Conservation (phyloP, 2,888 invertebrate genomes). For the Drosophila pegasa region DNA sequence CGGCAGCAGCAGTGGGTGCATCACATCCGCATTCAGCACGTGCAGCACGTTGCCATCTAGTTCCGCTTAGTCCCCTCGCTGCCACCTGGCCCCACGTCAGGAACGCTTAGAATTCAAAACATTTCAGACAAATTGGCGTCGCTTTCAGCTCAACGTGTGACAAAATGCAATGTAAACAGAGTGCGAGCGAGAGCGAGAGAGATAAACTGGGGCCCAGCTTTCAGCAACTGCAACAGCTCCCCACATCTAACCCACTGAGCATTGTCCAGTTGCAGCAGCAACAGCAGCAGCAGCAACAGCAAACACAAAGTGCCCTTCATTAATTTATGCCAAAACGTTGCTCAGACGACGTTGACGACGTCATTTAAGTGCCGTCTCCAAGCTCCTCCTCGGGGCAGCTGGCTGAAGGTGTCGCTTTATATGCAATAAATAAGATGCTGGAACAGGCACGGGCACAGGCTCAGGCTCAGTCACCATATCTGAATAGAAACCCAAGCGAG, state of each 20-base stretch:
- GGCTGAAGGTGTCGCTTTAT: slow-evolving; percentile 72
- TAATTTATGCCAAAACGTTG: slow-evolving; percentile 77
- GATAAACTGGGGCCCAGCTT: slow-evolving; percentile 5
- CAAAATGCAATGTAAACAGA: slow-evolving; percentile 77
- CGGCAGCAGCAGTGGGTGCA: slow-evolving; percentile 2
- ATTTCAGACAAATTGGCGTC: slow-evolving; percentile 80
- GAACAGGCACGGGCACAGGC: slow-evolving; percentile 6
- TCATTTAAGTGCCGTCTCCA: slow-evolving; percentile 51
- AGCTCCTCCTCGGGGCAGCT: slow-evolving; percentile 14
- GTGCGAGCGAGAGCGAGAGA: neutral
- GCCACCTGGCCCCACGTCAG: neutral
- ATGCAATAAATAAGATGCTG: slow-evolving; percentile 74
- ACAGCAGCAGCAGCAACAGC: slow-evolving; percentile 4
- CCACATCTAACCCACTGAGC: neutral
- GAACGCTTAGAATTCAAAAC: slow-evolving; percentile 70
- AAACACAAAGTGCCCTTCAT: slow-evolving; percentile 61
- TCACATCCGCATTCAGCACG: slow-evolving; percentile 59
- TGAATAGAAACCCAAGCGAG: slow-evolving; percentile 16
- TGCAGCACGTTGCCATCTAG: slow-evolving; percentile 47
- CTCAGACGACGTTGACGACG: slow-evolving; percentile 74
- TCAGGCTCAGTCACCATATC: slow-evolving; percentile 8
- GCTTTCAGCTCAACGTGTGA: slow-evolving; percentile 76
- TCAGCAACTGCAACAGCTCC: neutral
- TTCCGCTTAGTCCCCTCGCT: slow-evolving; percentile 17
- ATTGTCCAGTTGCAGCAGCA: slow-evolving; percentile 26